Evolutionary conservation across 2,797 vertebrate genomes (phyloP).

Genomic region (Numenius phaeopus): DNA sequence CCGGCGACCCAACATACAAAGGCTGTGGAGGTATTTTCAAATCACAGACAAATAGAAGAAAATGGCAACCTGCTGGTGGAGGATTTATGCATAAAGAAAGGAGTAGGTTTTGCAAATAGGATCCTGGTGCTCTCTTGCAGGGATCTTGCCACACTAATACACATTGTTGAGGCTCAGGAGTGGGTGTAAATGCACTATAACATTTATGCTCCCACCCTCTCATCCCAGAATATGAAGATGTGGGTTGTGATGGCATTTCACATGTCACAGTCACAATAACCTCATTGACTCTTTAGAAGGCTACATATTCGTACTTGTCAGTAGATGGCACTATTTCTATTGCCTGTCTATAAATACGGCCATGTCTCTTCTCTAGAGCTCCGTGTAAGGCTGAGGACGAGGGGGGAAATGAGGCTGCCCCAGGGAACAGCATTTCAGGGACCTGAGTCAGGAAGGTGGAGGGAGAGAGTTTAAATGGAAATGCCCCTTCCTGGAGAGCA

Average conservation of each 20-base stretch:
- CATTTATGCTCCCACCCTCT: background rate
- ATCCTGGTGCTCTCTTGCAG: background rate
- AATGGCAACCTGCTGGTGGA: background rate
- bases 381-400: background rate
- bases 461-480: background rate
- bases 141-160: background rate
- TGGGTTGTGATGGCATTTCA: background rate
- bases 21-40: background rate
- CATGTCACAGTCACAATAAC: background rate
- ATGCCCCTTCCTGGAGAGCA: background rate
- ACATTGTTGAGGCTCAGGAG: background rate
- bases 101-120: background rate
- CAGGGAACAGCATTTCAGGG: background rate
- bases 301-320: background rate
- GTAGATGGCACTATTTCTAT: slow-evolving; percentile 63
- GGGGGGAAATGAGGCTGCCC: background rate
- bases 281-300: background rate
- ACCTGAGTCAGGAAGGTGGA: background rate
- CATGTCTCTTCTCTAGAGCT: background rate
- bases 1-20: background rate
- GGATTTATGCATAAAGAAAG: background rate
- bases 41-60: background rate
- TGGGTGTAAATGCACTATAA: background rate
- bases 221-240: background rate
- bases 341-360: background rate